phyloP scores from a whole-genome alignment of 2,113 vertebrate genomes.

The Cyanoramphus novaezelandiae region DNA sequence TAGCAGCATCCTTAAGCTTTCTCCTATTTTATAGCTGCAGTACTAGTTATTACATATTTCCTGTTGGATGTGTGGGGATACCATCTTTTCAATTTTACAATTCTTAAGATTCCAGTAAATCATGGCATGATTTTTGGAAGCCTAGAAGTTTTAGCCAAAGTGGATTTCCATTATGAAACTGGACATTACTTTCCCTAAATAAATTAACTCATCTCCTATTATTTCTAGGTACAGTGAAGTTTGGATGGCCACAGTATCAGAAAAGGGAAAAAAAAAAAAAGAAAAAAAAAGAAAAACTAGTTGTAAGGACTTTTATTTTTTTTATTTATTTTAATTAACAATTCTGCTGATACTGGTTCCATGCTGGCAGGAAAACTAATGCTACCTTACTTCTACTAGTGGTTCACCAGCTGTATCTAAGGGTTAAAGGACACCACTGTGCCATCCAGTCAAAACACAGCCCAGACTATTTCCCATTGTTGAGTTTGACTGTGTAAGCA shows the following conservation, averaged over 20 bases:
- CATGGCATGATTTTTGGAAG: neutral
- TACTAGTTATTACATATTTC: neutral
- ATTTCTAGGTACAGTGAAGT: neutral
- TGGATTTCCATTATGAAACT: neutral
- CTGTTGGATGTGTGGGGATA: neutral
- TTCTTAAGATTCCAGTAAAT: neutral
- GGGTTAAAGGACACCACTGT: neutral
- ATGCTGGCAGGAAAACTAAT: neutral
- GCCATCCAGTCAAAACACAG: neutral
- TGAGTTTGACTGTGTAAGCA: neutral
- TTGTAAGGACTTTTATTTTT: neutral
- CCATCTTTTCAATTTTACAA: neutral
- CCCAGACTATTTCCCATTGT: neutral
- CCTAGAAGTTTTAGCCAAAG: neutral
- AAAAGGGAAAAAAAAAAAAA: too few species aligned
- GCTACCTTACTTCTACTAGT: neutral
- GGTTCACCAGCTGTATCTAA: neutral
- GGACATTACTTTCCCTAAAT: neutral
- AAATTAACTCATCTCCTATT: neutral
- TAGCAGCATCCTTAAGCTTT: neutral
- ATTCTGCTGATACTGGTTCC: neutral
- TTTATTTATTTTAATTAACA: too few species aligned
- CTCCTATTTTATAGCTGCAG: neutral
- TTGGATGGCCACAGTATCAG: too few species aligned
- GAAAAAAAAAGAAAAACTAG: neutral